Evolutionary conservation across 2,113 vertebrate species (phyloP).

Genomic region (Tragelaphus buxtoni): DNA sequence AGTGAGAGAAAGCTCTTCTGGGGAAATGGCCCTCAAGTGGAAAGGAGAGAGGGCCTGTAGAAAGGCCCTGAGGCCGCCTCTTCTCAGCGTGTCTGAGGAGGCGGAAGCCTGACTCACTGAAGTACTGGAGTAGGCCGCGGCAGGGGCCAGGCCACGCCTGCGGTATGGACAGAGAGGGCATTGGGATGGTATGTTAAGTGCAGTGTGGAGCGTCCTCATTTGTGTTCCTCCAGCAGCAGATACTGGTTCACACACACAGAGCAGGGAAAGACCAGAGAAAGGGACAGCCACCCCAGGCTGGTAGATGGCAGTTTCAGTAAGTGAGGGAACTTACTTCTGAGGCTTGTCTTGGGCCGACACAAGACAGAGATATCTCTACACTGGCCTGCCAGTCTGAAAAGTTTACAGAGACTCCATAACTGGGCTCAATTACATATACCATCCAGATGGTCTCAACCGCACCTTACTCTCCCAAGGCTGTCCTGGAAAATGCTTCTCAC

Average conservation of each 20-base stretch:
- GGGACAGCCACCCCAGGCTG: neutral
- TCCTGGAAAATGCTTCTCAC: neutral
- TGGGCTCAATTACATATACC: too few species aligned
- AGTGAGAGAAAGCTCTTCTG: neutral
- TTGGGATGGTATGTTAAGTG: neutral
- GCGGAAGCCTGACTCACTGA: neutral
- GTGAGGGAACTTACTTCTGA: neutral
- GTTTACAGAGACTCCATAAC: neutral
- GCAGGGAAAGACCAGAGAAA: neutral
- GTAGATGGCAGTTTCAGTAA: neutral
- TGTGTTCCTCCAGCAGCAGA: neutral
- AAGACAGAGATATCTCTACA: too few species aligned
- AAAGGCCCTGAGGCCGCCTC: neutral
- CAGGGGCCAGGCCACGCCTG: neutral
- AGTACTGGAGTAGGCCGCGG: neutral
- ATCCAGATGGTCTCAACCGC: neutral
- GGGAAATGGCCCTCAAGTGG: neutral
- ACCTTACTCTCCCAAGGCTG: neutral
- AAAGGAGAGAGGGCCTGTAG: neutral
- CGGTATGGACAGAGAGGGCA: fast-evolving
- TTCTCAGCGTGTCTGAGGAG: neutral
- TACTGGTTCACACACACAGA: neutral
- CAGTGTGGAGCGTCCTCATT: fast-evolving
- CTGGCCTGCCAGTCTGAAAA: fast-evolving
- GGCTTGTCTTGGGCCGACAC: neutral